Conservation (phyloP, 64 coral and sea anemone genomes). For the Dendronephthya gigantea region DNA sequence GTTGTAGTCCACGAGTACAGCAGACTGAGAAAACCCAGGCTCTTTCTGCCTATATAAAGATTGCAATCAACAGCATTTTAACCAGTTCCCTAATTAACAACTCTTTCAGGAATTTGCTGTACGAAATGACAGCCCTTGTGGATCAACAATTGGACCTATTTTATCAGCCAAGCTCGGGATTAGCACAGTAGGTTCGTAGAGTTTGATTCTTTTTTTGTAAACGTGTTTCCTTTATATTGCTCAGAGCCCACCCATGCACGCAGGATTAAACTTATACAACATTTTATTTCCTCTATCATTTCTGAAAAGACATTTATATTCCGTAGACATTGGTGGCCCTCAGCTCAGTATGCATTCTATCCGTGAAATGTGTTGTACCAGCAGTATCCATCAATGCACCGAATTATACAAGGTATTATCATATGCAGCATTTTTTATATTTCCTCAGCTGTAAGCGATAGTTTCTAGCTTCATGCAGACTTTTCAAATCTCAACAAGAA, state of each 20-base stretch:
- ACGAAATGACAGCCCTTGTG: constrained; percentile 85
- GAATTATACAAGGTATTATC: constrained; percentile 70
- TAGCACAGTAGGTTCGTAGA: constrained; percentile 67
- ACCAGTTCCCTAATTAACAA: neutral
- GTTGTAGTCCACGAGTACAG: too few species aligned
- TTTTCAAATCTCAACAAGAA: neutral
- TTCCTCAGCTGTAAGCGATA: neutral
- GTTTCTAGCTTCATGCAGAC: neutral
- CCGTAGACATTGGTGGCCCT: constrained; percentile 78
- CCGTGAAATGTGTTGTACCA: constrained; percentile 83
- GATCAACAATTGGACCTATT: constrained; percentile 87
- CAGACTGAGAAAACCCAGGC: too few species aligned
- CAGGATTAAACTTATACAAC: neutral
- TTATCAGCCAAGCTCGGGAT: constrained; percentile 85
- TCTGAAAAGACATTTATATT: neutral
- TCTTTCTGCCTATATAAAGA: too few species aligned
- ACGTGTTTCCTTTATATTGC: too few species aligned
- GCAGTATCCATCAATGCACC: constrained; percentile 57
- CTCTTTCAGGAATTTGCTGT: constrained; percentile 68
- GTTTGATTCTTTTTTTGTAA: too few species aligned
- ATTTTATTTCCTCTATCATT: neutral
- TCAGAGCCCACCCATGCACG: too few species aligned
- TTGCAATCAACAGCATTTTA: too few species aligned
- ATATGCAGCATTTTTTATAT: too few species aligned
- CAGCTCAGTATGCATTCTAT: constrained; percentile 95